These are phyloP conservation scores for Formica selysi DNA, from an alignment of 1,140 invertebrate genomes.

Conservation along the genomic window DNA sequence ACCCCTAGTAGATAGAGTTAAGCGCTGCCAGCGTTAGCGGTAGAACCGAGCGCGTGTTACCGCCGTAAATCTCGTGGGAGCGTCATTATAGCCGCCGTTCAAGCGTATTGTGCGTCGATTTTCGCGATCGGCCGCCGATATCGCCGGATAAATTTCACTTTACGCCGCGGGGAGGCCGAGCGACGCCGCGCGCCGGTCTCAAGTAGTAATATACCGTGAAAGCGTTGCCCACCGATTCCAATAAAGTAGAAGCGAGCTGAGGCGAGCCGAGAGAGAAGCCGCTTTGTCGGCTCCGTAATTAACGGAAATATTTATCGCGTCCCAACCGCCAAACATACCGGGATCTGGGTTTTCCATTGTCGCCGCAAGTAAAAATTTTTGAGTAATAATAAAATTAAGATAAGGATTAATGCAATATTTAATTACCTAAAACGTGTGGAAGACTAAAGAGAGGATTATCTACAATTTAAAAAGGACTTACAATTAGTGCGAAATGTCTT, in stretches of 20 bases:
- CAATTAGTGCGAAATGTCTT: background rate
- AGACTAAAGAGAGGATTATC: background rate
- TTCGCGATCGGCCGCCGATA: constrained; percentile 57
- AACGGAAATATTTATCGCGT: constrained; percentile 50
- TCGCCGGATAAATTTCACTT: constrained; percentile 62
- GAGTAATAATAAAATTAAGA: background rate
- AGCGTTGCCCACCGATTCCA: constrained; percentile 62
- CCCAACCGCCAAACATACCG: constrained; percentile 15
- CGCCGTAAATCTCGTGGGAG: constrained; percentile 55
- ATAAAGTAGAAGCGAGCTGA: constrained; percentile 48
- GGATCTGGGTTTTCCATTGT: background rate
- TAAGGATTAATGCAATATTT: background rate
- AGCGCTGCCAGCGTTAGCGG: constrained; percentile 24
- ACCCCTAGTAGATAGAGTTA: constrained; percentile 22
- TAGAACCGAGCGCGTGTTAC: constrained; percentile 26
- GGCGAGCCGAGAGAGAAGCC: constrained; percentile 4
- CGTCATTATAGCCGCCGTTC: constrained; percentile 52
- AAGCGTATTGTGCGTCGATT: constrained; percentile 61
- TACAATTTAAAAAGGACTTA: background rate
- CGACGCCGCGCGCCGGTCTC: constrained; percentile 8
- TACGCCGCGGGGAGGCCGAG: constrained; percentile 52
- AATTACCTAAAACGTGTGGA: background rate
- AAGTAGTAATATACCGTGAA: constrained; percentile 61
- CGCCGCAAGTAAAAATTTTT: background rate
- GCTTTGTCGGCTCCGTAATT: constrained; percentile 62